A percentile compares a stretch with the other conserved stretches of the same genome.
Evolutionary conservation across 2,888 invertebrate genomes (phyloP).

Genomic region (Alloscopus bannaensis): DNA sequence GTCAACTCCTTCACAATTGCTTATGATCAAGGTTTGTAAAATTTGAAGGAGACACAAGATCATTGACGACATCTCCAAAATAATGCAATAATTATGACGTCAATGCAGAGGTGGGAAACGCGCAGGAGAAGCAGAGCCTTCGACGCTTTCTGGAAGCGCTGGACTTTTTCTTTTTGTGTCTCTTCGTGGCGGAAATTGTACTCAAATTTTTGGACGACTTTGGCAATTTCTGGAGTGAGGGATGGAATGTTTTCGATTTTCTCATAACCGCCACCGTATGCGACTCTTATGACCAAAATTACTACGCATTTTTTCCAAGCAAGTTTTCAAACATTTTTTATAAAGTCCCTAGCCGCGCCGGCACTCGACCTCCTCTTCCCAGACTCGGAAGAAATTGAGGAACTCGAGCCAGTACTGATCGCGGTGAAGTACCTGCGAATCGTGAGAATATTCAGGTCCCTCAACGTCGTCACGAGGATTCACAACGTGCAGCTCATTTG

Average conservation of each 20-base stretch:
- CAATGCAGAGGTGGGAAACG: constrained; percentile 38
- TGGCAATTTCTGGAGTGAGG: constrained; percentile 68
- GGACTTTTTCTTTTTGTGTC: constrained; percentile 70
- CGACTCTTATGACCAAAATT: background rate
- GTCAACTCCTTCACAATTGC: constrained; percentile 67
- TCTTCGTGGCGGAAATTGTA: constrained; percentile 71
- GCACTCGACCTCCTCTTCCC: constrained; percentile 61
- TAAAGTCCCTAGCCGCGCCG: constrained; percentile 58
- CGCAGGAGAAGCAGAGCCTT: constrained; percentile 30
- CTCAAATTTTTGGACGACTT: constrained; percentile 72
- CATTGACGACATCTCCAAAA: too few relatives aligned
- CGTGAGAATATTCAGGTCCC: constrained; percentile 68
- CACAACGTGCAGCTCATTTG: constrained; percentile 71
- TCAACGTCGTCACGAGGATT: constrained; percentile 70
- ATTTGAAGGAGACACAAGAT: background rate
- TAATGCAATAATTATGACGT: background rate
- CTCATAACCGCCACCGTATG: constrained; percentile 41
- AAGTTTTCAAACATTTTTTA: background rate
- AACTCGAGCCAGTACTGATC: constrained; percentile 38
- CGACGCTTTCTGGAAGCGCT: constrained; percentile 60
- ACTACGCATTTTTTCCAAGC: background rate
- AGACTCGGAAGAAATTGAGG: constrained; percentile 59
- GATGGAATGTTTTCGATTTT: constrained; percentile 72
- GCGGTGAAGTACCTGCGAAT: constrained; percentile 70
- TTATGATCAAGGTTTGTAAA: constrained; percentile 53